Base-by-base conservation (phyloP, 2,113 vertebrate species). In the Heloderma charlesbogerti region DNA sequence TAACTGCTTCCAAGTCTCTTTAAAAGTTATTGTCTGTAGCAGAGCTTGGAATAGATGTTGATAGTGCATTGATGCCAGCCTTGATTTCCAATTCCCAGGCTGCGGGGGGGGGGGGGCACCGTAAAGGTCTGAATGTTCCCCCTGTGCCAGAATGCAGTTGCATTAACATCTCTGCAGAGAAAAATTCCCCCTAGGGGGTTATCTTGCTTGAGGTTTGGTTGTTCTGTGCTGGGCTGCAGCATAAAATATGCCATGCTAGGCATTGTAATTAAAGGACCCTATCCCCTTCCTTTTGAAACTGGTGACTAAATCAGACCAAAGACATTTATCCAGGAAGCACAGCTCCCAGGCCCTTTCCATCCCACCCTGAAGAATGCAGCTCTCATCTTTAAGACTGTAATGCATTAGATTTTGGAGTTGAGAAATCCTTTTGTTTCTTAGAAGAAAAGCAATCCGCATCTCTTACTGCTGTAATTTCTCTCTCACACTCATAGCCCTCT, bases 181-280 rank as follows among this genome's bases (percentile, higher is more conserved):
- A n/a, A 45, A 78, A 31, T 1, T 29, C 82, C 0, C 43, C 89
- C 89, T 22, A 40, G 86, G 10, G 0, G 57, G 0, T 54, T 89
- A 4, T 67, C 77, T 48, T 80, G 75, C 9, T 80, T 88, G 75
- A 43, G 48, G 69, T n/a, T 90, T 71, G 6, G 57, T 89, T 0
- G 1, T 25, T 79, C 51, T 0, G 2, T 10, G 15, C 82, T 15
- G 6, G 0, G 0, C 31, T 77, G 51, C 2, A 0, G 74, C 18
- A 29, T 60, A 51, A 89, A 84, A 86, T 2, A 2, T 6, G 60
- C 18, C 77, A 25, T 15, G 0, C 0, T 66, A 60, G 74, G 86
- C 31, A 20, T 82, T 37, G 29, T 90, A 25, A 63, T 54, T 69
- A 84, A 79, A 74, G 80, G 22, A 1, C 18, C 9, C 6, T 51